These are phyloP conservation scores for Bombus fervidus DNA, from an alignment of 1,140 invertebrate species.

Conservation along the genomic window DNA sequence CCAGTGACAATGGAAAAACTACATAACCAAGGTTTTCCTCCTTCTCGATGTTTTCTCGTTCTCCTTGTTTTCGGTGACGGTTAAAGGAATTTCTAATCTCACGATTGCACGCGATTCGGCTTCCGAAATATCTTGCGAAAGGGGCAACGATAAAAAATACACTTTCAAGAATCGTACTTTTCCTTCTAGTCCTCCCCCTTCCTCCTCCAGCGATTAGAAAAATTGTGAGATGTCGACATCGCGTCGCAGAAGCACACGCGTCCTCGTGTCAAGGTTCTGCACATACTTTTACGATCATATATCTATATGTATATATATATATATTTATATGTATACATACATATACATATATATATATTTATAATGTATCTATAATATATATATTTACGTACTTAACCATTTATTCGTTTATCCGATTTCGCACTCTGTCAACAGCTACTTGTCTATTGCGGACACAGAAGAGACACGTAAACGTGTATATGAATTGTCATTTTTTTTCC, in stretches of 20 bases:
- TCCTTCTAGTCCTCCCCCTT: not conserved
- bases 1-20: not conserved
- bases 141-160: not conserved
- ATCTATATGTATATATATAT: conserved; percentile 52
- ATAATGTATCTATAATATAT: conserved; percentile 48
- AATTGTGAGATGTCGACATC: conserved; percentile 51
- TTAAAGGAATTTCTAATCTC: not conserved
- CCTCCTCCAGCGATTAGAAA: conserved; percentile 21
- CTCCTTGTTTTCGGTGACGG: not conserved
- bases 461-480: conserved; percentile 29
- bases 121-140: not conserved
- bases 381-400: conserved; percentile 53
- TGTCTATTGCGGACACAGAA: conserved; percentile 30
- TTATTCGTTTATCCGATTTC: conserved; percentile 14
- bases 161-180: not conserved
- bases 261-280: not conserved
- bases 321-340: conserved; percentile 26
- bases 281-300: conserved; percentile 29
- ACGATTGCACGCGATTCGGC: not conserved
- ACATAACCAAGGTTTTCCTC: not conserved
- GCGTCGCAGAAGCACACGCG: conserved; percentile 44
- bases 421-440: conserved; percentile 28
- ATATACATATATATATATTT: conserved; percentile 49
- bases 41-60: not conserved
- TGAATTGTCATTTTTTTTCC: not conserved